These are phyloP conservation scores for Acholoe squamosa DNA, from an alignment of 2,888 invertebrate genomes.

Conservation along the genomic window DNA sequence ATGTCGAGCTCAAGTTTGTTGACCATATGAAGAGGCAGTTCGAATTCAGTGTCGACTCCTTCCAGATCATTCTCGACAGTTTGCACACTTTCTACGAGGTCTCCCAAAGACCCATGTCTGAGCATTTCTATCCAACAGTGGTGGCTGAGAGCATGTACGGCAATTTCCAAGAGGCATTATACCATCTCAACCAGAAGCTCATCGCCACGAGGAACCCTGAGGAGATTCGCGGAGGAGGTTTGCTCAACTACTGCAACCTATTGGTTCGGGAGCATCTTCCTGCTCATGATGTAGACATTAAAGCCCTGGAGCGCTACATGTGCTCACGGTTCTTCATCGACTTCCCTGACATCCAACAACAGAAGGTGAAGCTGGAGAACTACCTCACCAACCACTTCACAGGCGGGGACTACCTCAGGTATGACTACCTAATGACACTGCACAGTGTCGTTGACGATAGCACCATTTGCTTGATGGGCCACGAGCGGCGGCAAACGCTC, in stretches of 20 bases:
- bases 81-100: slow-evolving; percentile 96
- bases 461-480: slow-evolving; percentile 99
- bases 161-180: slow-evolving; percentile 96
- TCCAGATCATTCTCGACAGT: slow-evolving; percentile 96
- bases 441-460: slow-evolving; percentile 98
- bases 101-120: slow-evolving; percentile 92
- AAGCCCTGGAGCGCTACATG: slow-evolving; percentile 98
- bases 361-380: slow-evolving; percentile 96
- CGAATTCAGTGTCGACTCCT: slow-evolving; percentile 99
- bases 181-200: slow-evolving; percentile 96
- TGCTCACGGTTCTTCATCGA: slow-evolving; percentile 99
- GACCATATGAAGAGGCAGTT: slow-evolving; percentile 99
- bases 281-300: slow-evolving; percentile 91
- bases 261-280: slow-evolving; percentile 96
- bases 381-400: slow-evolving; percentile 99
- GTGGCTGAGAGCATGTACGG: slow-evolving; percentile 98
- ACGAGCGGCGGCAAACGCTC: slow-evolving; percentile 98
- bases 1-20: slow-evolving; percentile 99
- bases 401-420: slow-evolving; percentile 89
- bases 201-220: slow-evolving; percentile 99
- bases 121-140: slow-evolving; percentile 94
- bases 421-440: slow-evolving; percentile 97
- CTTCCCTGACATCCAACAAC: slow-evolving; percentile 97
- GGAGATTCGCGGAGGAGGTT: slow-evolving; percentile 98
- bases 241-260: slow-evolving; percentile 99